Conservation (phyloP, 2,797 vertebrate genomes). For the Tapirus indicus region DNA sequence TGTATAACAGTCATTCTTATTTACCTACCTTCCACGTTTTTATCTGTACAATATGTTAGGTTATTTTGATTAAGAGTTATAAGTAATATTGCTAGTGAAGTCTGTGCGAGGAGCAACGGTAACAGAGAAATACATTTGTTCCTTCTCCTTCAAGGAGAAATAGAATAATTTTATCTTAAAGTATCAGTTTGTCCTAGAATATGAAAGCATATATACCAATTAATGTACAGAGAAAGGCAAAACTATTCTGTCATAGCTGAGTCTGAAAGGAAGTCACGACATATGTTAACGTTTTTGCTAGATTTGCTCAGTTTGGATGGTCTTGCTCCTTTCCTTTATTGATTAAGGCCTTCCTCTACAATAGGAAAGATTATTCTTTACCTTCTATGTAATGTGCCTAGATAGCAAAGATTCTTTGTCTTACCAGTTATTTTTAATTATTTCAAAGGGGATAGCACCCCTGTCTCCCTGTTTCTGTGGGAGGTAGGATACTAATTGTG, state of each 20-base stretch:
- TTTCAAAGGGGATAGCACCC: background rate
- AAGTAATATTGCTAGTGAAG: background rate
- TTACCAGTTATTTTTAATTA: background rate
- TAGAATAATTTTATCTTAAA: background rate
- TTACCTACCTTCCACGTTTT: background rate
- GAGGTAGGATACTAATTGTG: background rate
- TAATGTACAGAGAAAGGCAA: background rate
- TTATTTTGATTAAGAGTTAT: background rate
- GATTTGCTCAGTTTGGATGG: background rate
- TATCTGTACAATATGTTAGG: background rate
- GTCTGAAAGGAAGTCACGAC: background rate
- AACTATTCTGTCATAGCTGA: background rate
- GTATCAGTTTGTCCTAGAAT: background rate
- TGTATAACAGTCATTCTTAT: background rate
- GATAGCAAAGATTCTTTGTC: background rate
- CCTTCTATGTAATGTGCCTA: background rate
- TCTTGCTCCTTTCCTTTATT: background rate
- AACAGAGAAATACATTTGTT: background rate
- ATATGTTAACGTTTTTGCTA: background rate
- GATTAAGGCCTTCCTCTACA: background rate
- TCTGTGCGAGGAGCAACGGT: background rate
- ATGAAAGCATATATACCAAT: background rate
- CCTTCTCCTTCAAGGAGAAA: background rate
- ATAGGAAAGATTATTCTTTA: background rate
- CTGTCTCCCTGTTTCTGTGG: background rate